These are phyloP conservation scores for Mycteria americana DNA, from an alignment of 2,797 vertebrate genomes.

Conservation along the genomic window DNA sequence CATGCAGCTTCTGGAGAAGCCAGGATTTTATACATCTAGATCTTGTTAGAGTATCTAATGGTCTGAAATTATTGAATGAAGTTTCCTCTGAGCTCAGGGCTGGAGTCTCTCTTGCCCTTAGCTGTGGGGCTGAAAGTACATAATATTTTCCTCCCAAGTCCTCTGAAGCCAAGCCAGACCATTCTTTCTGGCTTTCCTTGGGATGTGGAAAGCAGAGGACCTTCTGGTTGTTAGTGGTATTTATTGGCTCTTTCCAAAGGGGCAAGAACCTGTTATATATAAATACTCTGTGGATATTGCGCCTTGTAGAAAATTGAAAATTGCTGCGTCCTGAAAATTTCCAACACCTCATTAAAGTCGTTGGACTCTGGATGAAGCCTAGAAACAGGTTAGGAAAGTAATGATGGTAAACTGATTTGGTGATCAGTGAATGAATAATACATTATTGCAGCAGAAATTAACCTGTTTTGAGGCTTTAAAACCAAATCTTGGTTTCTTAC, in stretches of 20 bases:
- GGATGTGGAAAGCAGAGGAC: not conserved
- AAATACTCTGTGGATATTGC: not conserved
- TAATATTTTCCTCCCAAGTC: not conserved
- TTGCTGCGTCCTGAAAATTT: not conserved
- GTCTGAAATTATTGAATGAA: not conserved
- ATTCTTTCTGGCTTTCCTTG: not conserved
- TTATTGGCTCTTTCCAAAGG: not conserved
- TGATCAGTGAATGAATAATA: not conserved
- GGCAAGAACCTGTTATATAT: not conserved
- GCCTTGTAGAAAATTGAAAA: not conserved
- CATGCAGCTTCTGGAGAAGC: not conserved
- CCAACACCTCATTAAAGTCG: not conserved
- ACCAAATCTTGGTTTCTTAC: not conserved
- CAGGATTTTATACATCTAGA: not conserved
- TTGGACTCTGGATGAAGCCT: not conserved
- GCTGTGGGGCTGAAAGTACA: not conserved
- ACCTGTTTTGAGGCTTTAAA: not conserved
- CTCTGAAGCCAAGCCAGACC: not conserved
- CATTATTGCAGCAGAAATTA: not conserved
- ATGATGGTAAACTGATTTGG: not conserved
- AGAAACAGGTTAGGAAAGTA: not conserved
- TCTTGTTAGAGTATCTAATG: not conserved
- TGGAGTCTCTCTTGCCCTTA: not conserved
- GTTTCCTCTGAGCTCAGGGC: not conserved
- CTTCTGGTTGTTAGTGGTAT: not conserved